Evolutionary conservation across 2,797 vertebrate species (phyloP).

Genomic region (Uromys caudimaculatus): DNA sequence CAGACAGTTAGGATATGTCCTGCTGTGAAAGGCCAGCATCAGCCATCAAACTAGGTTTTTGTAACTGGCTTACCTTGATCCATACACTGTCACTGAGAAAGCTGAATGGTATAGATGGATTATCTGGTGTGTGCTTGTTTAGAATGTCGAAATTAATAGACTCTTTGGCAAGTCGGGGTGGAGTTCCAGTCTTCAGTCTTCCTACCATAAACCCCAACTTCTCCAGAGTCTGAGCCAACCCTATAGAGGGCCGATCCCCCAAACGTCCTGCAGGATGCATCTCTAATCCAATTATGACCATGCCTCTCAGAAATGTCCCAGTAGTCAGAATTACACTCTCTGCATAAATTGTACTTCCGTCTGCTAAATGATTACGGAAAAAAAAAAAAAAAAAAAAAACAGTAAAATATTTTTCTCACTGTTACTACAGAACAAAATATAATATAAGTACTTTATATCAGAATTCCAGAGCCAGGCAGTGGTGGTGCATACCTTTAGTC

Average conservation of each 20-base stretch:
- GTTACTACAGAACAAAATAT: background rate
- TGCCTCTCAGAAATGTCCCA: slow-evolving; percentile 95
- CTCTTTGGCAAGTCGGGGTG: slow-evolving; percentile 94
- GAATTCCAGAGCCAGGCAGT: background rate
- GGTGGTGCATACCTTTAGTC: background rate
- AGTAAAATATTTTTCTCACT: background rate
- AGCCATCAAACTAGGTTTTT: background rate
- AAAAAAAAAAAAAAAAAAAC: background rate
- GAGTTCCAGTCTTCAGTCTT: slow-evolving; percentile 95
- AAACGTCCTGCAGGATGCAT: slow-evolving; percentile 93
- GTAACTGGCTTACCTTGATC: slow-evolving; percentile 87
- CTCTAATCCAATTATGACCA: slow-evolving; percentile 92
- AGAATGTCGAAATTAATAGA: slow-evolving; percentile 91
- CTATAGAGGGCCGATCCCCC: slow-evolving; percentile 93
- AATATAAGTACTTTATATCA: slow-evolving; percentile 28
- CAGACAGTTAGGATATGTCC: background rate
- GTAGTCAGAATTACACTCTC: slow-evolving; percentile 94
- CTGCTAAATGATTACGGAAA: slow-evolving; percentile 84
- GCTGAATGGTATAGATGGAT: slow-evolving; percentile 93
- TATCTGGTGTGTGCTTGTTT: slow-evolving; percentile 88
- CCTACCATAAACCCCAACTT: slow-evolving; percentile 92
- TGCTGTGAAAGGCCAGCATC: background rate
- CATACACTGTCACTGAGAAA: slow-evolving; percentile 91
- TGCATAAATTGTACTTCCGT: slow-evolving; percentile 87
- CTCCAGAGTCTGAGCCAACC: slow-evolving; percentile 93